phyloP scores from a whole-genome alignment of 2,113 vertebrate species.

The Notarius quadriscutis region DNA sequence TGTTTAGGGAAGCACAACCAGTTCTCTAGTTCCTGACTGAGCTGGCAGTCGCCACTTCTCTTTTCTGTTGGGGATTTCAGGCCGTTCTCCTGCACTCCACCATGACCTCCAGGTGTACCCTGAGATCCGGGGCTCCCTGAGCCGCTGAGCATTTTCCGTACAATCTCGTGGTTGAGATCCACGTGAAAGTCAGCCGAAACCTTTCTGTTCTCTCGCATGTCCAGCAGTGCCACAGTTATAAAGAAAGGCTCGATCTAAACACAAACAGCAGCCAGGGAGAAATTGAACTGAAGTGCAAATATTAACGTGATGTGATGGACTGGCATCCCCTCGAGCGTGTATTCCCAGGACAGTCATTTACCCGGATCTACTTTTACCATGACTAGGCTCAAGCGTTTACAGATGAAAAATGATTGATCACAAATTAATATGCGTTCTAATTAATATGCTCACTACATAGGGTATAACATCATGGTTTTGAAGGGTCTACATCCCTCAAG shows the following conservation, averaged over 20 bases:
- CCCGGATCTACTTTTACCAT: neutral
- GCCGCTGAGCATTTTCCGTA: conserved; percentile 85
- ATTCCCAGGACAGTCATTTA: neutral
- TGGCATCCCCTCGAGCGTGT: no score
- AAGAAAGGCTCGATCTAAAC: conserved; percentile 94
- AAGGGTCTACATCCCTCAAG: neutral
- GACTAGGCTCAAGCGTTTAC: neutral
- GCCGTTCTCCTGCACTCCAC: conserved; percentile 81
- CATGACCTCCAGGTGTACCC: conserved; percentile 7
- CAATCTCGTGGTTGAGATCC: conserved; percentile 86
- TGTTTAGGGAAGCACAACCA: conserved; percentile 94
- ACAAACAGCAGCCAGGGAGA: neutral
- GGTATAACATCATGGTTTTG: neutral
- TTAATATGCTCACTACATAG: neutral
- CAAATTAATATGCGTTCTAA: neutral
- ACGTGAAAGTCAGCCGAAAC: conserved; percentile 95
- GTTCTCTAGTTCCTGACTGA: conserved; percentile 82
- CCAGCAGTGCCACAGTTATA: conserved; percentile 85
- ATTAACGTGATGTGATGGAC: neutral
- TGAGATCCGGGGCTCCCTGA: conserved; percentile 48
- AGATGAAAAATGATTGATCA: no score
- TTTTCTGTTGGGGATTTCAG: conserved; percentile 67
- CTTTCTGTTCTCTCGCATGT: conserved; percentile 86
- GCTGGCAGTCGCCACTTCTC: conserved; percentile 78
- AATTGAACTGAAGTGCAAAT: neutral